Evolutionary conservation across 2,888 invertebrate genomes (phyloP).

Genomic region (Trichopria drosophilae): DNA sequence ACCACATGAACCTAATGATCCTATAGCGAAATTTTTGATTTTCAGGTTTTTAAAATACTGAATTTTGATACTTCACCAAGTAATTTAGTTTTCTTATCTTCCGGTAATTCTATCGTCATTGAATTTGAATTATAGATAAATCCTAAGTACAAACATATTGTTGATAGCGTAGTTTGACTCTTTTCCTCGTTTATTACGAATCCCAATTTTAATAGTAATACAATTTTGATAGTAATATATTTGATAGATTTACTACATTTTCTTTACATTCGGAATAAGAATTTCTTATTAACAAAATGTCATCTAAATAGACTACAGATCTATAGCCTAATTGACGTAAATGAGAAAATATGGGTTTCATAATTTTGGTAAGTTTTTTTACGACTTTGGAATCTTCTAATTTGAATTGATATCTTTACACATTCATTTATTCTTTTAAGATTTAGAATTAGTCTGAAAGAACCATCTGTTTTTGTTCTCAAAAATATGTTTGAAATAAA

Average conservation of each 20-base stretch:
- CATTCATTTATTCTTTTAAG: conserved; percentile 36
- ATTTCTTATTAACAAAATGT: conserved; percentile 12
- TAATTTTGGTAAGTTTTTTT: conserved; percentile 35
- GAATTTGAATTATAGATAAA: too few species aligned
- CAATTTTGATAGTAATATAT: too few species aligned
- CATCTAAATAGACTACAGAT: conserved; percentile 38
- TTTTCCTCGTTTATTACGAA: too few species aligned
- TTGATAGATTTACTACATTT: conserved; percentile 12
- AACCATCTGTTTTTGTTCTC: conserved; percentile 33
- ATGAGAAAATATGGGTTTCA: too few species aligned
- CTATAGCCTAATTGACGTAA: too few species aligned
- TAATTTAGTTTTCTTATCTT: too few species aligned
- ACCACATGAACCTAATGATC: conserved; percentile 6
- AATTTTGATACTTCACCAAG: too few species aligned
- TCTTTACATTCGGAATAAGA: not conserved
- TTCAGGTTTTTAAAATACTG: not conserved
- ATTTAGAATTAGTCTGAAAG: conserved; percentile 38
- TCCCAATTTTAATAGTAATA: too few species aligned
- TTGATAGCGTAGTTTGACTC: too few species aligned
- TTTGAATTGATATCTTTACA: conserved; percentile 39
- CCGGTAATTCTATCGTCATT: too few species aligned
- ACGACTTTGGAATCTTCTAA: conserved; percentile 39
- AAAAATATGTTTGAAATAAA: conserved; percentile 36
- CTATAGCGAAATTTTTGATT: conserved; percentile 4
- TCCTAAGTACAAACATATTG: too few species aligned